phyloP scores from a whole-genome alignment of 1,140 invertebrate species.

The Coptotermes formosanus region DNA sequence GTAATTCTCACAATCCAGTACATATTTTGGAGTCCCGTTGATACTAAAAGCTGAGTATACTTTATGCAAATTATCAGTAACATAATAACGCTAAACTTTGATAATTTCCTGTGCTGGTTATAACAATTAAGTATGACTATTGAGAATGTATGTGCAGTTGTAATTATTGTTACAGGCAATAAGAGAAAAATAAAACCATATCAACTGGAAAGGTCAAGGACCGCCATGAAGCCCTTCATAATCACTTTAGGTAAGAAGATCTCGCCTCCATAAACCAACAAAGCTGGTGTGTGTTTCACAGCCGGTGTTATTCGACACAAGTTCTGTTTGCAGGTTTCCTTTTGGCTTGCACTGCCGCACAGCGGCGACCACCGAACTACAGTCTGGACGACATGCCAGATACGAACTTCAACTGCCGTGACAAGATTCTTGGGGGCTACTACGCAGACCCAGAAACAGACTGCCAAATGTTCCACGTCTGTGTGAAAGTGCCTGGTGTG shows the following conservation, averaged over 20 bases:
- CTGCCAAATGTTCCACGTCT: slow-evolving; percentile 91
- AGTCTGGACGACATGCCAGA: slow-evolving; percentile 78
- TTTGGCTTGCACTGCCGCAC: slow-evolving; percentile 31
- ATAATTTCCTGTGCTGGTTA: no score
- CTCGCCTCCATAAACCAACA: no score
- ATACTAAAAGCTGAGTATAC: no score
- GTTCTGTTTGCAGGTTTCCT: slow-evolving; percentile 3
- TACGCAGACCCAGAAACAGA: slow-evolving; percentile 88
- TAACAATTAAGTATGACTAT: no score
- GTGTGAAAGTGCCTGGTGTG: slow-evolving; percentile 75
- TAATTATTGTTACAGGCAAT: background rate
- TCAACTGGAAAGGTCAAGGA: background rate
- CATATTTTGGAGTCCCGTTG: no score
- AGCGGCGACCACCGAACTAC: slow-evolving; percentile 62
- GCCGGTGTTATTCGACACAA: background rate
- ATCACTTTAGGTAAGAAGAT: background rate
- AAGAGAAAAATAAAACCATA: background rate
- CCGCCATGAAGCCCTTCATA: background rate
- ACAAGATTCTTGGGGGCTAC: slow-evolving; percentile 86
- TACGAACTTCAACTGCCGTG: slow-evolving; percentile 81
- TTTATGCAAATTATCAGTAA: no score
- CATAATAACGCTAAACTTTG: no score
- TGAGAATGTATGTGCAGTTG: background rate
- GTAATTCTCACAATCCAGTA: no score
- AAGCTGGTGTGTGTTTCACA: no score